A percentile compares a stretch with the other conserved stretches of the same genome.
phyloP scores from a whole-genome alignment of 2,797 vertebrate genomes.

The Coregonus suidteri region DNA sequence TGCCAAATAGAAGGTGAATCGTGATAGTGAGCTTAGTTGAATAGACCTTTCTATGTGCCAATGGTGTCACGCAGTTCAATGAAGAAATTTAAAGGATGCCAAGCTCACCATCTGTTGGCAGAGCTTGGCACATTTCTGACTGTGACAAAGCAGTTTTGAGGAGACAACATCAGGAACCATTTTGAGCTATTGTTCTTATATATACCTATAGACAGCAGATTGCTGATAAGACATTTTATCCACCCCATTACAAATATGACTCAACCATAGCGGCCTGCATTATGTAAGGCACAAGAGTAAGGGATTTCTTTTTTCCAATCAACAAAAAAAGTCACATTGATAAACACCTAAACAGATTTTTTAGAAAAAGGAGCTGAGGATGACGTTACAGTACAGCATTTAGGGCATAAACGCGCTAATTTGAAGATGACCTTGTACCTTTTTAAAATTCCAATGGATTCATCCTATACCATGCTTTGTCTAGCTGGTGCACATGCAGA shows the following conservation, averaged over 20 bases:
- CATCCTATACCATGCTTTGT: background rate
- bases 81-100: conserved; percentile 46
- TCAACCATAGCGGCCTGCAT: background rate
- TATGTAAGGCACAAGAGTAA: background rate
- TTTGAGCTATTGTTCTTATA: conserved; percentile 35
- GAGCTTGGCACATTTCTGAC: conserved; percentile 43
- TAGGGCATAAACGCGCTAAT: background rate
- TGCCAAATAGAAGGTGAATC: no score
- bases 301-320: no score
- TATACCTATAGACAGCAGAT: conserved; percentile 2
- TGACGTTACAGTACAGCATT: no score
- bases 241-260: background rate
- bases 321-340: no score
- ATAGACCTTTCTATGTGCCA: conserved; percentile 13
- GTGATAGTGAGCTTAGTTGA: background rate
- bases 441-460: background rate
- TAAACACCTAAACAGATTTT: no score
- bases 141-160: conserved; percentile 48
- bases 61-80: conserved; percentile 11
- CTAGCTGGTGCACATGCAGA: background rate
- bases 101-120: conserved; percentile 66
- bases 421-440: background rate
- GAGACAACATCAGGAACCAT: conserved; percentile 41
- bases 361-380: no score
- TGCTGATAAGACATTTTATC: background rate